Percentiles rank a stretch among this genome's conserved stretches.
These are phyloP conservation scores for Tanytarsus gracilentus DNA, from an alignment of 2,888 invertebrate genomes.

Conservation along the genomic window DNA sequence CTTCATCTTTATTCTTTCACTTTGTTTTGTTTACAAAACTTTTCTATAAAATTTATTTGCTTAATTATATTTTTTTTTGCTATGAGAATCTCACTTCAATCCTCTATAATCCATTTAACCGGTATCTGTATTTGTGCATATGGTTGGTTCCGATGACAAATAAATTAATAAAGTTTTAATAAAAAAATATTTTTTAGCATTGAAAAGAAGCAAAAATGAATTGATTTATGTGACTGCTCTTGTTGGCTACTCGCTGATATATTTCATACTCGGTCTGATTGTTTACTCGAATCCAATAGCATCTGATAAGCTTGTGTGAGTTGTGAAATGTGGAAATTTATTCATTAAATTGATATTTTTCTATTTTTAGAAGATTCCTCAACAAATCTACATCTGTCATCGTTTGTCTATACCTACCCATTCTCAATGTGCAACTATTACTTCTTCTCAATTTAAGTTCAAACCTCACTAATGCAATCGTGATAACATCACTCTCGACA, in stretches of 20 bases:
- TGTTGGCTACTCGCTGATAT: background rate
- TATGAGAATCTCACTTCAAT: background rate
- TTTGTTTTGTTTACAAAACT: constrained; percentile 6
- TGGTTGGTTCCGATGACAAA: background rate
- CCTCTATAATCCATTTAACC: background rate
- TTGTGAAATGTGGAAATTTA: background rate
- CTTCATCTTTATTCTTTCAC: background rate
- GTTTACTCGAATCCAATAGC: background rate
- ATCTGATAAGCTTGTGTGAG: background rate
- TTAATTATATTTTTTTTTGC: background rate
- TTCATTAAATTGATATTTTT: too few relatives aligned
- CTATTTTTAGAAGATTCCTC: background rate
- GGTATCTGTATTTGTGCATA: background rate
- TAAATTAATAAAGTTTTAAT: background rate
- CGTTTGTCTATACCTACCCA: background rate
- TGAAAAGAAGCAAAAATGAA: background rate
- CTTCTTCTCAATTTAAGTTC: background rate
- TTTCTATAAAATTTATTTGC: background rate
- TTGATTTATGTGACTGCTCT: background rate
- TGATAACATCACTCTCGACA: background rate
- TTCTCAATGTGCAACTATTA: background rate
- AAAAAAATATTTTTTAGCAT: background rate
- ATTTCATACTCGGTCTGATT: background rate
- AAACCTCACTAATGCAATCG: background rate
- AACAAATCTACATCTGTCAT: background rate